Conservation (phyloP, 2,888 invertebrate species). For the Carcina quercana region DNA sequence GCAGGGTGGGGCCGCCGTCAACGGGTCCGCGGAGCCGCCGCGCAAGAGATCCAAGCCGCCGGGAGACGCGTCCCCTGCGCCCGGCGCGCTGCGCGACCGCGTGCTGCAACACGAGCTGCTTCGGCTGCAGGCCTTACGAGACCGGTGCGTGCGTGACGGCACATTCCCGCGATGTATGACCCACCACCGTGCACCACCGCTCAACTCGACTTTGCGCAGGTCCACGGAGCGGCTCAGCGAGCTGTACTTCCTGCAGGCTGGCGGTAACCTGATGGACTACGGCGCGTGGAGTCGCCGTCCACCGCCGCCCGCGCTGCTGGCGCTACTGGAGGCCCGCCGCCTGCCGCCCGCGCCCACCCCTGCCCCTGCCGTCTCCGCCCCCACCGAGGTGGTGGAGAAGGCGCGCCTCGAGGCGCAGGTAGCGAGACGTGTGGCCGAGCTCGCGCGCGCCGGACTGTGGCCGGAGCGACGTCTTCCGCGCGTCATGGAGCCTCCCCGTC, state of each 20-base stretch:
- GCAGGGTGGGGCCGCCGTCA: constrained; percentile 23
- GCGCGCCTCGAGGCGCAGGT: constrained; percentile 90
- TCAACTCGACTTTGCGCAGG: constrained; percentile 37
- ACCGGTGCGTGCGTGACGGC: constrained; percentile 59
- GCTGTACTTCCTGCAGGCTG: constrained; percentile 89
- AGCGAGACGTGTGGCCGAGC: constrained; percentile 91
- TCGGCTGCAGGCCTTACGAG: constrained; percentile 79
- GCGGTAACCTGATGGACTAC: constrained; percentile 93
- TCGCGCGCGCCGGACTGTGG: constrained; percentile 97
- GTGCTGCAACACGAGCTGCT: constrained; percentile 82
- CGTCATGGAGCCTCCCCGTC: constrained; percentile 90
- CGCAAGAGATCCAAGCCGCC: constrained; percentile 40
- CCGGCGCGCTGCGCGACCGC: constrained; percentile 76
- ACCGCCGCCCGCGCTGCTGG: constrained; percentile 81
- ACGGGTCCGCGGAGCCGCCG: constrained; percentile 41
- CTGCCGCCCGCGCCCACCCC: constrained; percentile 77
- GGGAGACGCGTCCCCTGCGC: constrained; percentile 14
- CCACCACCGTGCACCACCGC: not conserved
- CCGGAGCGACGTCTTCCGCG: constrained; percentile 93
- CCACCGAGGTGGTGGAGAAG: constrained; percentile 49
- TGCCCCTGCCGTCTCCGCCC: constrained; percentile 47
- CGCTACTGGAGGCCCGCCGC: constrained; percentile 83
- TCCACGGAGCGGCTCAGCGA: constrained; percentile 88
- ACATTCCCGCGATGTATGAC: not conserved
- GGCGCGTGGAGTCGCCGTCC: constrained; percentile 88